Percentiles rank a stretch among this genome's conserved stretches.
phyloP scores from a whole-genome alignment of 2,797 vertebrate species.

The Cuniculus paca region DNA sequence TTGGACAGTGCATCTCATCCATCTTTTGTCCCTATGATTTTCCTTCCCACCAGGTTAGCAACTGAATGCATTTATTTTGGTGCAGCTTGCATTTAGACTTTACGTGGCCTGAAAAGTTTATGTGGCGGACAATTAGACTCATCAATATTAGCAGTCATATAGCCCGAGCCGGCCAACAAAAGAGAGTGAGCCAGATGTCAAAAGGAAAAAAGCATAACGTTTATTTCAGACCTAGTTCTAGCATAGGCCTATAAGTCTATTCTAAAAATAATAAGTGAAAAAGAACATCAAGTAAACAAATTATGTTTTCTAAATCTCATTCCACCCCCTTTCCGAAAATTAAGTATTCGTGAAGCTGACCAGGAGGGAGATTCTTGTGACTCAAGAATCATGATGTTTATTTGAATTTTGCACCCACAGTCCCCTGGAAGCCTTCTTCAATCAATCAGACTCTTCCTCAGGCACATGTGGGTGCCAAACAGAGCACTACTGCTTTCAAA shows the following conservation, averaged over 20 bases:
- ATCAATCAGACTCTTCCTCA: background rate
- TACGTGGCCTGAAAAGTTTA: background rate
- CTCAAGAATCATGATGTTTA: background rate
- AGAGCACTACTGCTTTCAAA: background rate
- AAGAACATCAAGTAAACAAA: conserved; percentile 14
- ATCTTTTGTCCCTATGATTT: background rate
- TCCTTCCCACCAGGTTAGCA: background rate
- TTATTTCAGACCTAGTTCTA: conserved; percentile 46
- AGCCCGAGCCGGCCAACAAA: background rate
- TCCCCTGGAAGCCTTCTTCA: background rate
- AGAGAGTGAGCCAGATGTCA: background rate
- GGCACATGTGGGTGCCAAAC: background rate
- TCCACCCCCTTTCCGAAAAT: background rate
- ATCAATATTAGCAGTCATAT: background rate
- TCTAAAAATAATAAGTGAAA: conserved; percentile 12
- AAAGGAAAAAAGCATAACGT: background rate
- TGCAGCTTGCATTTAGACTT: background rate
- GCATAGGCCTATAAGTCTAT: background rate
- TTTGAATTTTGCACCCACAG: background rate
- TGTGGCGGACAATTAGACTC: background rate
- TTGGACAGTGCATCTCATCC: background rate
- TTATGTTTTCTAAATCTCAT: background rate
- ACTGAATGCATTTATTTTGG: background rate
- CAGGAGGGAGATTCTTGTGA: background rate
- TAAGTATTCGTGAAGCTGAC: background rate